phyloP scores from a whole-genome alignment of 2,113 vertebrate genomes.

The Scomber scombrus region DNA sequence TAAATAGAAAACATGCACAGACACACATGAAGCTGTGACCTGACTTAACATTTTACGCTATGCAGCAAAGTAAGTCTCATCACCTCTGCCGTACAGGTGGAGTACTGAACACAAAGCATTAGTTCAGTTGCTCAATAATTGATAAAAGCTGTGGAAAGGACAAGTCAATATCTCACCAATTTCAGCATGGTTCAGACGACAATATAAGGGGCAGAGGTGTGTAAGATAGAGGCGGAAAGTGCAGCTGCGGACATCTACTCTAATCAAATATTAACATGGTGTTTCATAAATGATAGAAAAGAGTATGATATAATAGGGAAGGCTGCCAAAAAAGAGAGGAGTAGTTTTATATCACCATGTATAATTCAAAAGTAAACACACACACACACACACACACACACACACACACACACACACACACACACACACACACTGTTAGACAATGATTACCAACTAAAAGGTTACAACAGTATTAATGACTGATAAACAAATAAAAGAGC shows the following conservation, averaged over 20 bases:
- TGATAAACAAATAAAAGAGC: slow-evolving; percentile 52
- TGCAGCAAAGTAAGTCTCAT: slow-evolving; percentile 45
- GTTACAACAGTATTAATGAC: slow-evolving; percentile 49
- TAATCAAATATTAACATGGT: slow-evolving; percentile 81
- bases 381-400: no score
- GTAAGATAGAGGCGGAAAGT: slow-evolving; percentile 59
- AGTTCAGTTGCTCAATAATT: slow-evolving; percentile 55
- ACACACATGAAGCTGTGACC: slow-evolving; percentile 46
- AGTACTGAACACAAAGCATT: slow-evolving; percentile 6
- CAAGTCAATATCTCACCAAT: slow-evolving; percentile 45
- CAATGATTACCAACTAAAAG: slow-evolving; percentile 28
- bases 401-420: no score
- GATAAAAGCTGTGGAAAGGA: slow-evolving; percentile 49
- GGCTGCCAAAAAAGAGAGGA: slow-evolving; percentile 23
- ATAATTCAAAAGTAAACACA: slow-evolving; percentile 53
- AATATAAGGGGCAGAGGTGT: slow-evolving; percentile 48
- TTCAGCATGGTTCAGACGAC: slow-evolving; percentile 22
- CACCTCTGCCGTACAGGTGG: slow-evolving; percentile 54
- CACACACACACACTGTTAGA: not conserved
- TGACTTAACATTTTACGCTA: slow-evolving; percentile 58
- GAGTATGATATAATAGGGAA: slow-evolving; percentile 57
- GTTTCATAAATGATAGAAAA: slow-evolving; percentile 70
- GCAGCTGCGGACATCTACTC: slow-evolving; percentile 65
- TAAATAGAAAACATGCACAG: slow-evolving; percentile 47
- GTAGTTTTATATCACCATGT: slow-evolving; percentile 24